Conservation (phyloP, 2,888 invertebrate species). For the Drosophila yooni region DNA sequence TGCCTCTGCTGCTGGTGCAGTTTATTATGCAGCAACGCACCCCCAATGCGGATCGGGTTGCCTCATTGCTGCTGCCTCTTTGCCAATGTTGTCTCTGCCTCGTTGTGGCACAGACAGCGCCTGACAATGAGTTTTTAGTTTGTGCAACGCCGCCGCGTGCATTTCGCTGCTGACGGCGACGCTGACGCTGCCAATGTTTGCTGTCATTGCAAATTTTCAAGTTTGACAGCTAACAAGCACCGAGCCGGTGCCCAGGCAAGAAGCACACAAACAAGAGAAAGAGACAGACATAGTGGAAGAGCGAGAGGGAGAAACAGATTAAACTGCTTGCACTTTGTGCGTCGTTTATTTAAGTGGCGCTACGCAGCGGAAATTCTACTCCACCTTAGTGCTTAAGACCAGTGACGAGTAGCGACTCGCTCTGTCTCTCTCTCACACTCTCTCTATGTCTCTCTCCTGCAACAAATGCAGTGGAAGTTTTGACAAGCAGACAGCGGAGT, state of each 20-base stretch:
- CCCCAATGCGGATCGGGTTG: conserved; percentile 69
- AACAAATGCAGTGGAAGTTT: conserved; percentile 57
- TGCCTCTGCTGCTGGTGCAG: conserved; percentile 41
- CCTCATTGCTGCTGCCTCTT: conserved; percentile 15
- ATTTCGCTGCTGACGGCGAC: conserved; percentile 59
- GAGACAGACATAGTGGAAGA: conserved; percentile 1
- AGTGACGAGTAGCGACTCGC: conserved; percentile 35
- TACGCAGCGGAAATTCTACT: conserved; percentile 51
- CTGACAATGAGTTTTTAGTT: conserved; percentile 80
- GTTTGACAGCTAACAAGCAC: conserved; percentile 83
- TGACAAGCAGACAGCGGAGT: conserved; percentile 28
- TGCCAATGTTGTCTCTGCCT: conserved; percentile 26
- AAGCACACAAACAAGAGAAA: conserved; percentile 11
- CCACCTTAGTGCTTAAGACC: conserved; percentile 36
- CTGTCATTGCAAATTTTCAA: conserved; percentile 84
- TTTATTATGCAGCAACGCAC: conserved; percentile 79
- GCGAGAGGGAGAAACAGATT: conserved; percentile 1
- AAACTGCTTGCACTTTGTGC: conserved; percentile 49
- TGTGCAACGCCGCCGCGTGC: conserved; percentile 60
- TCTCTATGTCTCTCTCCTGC: neutral
- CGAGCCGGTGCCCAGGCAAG: conserved; percentile 47
- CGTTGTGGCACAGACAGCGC: conserved; percentile 68
- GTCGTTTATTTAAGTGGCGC: conserved; percentile 75
- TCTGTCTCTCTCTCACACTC: neutral
- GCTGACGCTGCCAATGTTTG: conserved; percentile 75